These are phyloP conservation scores for Anisognathus igniventris DNA, from an alignment of 2,797 vertebrate genomes.

Conservation along the genomic window DNA sequence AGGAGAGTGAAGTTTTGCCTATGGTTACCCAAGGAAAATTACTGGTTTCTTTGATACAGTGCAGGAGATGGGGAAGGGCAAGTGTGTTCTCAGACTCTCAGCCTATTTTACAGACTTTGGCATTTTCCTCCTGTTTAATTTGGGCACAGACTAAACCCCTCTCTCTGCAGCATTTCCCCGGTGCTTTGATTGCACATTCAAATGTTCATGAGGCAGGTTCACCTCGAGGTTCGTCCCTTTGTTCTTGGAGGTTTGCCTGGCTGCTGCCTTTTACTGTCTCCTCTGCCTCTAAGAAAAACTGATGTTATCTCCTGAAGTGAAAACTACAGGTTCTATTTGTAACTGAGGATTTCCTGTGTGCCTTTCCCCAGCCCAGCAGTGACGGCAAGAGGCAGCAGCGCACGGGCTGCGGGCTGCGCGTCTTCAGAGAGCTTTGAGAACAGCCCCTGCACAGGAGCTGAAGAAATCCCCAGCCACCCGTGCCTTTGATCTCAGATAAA, in stretches of 20 bases:
- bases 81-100: background rate
- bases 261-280: constrained; percentile 9
- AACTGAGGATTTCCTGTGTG: constrained; percentile 25
- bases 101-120: background rate
- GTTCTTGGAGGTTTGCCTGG: constrained; percentile 33
- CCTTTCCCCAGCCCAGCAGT: background rate
- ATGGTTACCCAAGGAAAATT: background rate
- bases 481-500: constrained; percentile 50
- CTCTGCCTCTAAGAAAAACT: constrained; percentile 21
- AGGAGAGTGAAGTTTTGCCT: background rate
- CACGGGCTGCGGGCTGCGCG: fast-evolving
- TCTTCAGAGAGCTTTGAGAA: background rate
- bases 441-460: background rate
- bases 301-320: constrained; percentile 42
- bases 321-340: background rate
- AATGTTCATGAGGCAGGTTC: background rate
- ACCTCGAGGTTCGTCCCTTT: background rate
- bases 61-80: background rate
- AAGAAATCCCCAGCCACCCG: constrained; percentile 41
- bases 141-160: background rate
- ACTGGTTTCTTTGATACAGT: background rate
- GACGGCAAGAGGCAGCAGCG: background rate
- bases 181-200: background rate
- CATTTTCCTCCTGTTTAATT: background rate
- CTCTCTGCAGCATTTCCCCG: background rate